These are phyloP conservation scores for Collichthys lucidus DNA, from an alignment of 2,113 vertebrate species.

Conservation along the genomic window DNA sequence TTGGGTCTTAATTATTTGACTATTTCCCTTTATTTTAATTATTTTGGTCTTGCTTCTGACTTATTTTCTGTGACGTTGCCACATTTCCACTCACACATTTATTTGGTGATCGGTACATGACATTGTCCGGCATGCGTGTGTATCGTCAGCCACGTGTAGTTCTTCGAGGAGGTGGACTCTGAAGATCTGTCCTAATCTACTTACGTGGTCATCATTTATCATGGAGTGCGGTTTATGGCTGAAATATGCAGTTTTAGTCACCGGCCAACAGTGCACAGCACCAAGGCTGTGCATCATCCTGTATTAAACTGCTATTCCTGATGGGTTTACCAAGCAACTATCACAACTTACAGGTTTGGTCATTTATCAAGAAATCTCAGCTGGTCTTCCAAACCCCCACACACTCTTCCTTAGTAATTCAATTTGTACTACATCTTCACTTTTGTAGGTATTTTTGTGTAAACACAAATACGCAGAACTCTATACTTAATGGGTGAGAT, in stretches of 20 bases:
- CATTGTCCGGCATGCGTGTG: background rate
- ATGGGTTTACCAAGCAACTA: background rate
- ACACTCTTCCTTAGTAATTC: background rate
- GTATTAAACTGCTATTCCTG: background rate
- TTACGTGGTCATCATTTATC: background rate
- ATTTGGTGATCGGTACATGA: background rate
- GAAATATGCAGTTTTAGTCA: conserved; percentile 1
- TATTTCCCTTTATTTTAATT: background rate
- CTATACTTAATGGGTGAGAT: background rate
- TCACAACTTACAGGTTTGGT: background rate
- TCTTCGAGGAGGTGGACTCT: background rate
- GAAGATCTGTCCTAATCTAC: background rate
- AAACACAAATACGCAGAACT: background rate
- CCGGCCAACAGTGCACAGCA: background rate
- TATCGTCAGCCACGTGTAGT: too few relatives aligned
- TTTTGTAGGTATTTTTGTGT: background rate
- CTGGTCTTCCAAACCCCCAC: background rate
- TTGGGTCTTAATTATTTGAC: background rate
- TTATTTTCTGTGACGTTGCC: too few relatives aligned
- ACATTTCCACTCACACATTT: background rate
- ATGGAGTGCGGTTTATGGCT: background rate
- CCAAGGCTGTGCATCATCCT: background rate
- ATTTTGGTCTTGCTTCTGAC: background rate
- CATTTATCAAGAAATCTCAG: conserved; percentile 1
- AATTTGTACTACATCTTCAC: background rate